Conservation (phyloP, 2,797 vertebrate genomes). For the Lates japonicus region DNA sequence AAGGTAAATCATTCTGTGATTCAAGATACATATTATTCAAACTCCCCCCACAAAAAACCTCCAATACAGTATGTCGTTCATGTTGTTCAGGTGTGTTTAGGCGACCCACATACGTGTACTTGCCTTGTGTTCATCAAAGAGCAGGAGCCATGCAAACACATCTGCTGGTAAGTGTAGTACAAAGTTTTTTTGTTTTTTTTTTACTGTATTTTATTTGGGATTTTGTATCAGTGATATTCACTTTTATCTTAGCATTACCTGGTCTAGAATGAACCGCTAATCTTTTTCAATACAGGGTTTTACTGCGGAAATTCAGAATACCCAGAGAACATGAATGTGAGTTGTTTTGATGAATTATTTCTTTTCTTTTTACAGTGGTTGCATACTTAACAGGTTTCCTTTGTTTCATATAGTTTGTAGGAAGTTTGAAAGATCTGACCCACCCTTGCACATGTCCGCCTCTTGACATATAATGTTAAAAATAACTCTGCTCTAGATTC, state of each 20-base stretch:
- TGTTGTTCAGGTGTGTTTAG: slow-evolving; percentile 82
- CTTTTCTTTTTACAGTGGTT: neutral
- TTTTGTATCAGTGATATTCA: neutral
- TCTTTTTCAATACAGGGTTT: slow-evolving; percentile 75
- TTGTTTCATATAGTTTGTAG: neutral
- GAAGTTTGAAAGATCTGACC: neutral
- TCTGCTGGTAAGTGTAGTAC: slow-evolving; percentile 84
- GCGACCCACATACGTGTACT: slow-evolving; percentile 86
- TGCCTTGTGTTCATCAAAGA: slow-evolving; percentile 81
- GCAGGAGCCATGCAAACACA: slow-evolving; percentile 86
- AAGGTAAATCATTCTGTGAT: slow-evolving; percentile 61
- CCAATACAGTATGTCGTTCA: neutral
- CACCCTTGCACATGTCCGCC: neutral
- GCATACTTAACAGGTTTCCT: neutral
- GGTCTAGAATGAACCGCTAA: neutral
- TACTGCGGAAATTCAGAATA: slow-evolving; percentile 86
- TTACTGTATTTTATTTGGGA: no score
- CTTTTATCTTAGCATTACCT: neutral
- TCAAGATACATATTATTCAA: neutral
- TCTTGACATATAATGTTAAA: slow-evolving; percentile 9
- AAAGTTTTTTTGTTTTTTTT: no score
- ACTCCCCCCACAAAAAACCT: no score
- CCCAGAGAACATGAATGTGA: slow-evolving; percentile 88
- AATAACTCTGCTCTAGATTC: slow-evolving; percentile 67
- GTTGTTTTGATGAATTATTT: slow-evolving; percentile 38